These are phyloP conservation scores for Tinamus guttatus DNA, from an alignment of 2,113 vertebrate species.

Conservation along the genomic window DNA sequence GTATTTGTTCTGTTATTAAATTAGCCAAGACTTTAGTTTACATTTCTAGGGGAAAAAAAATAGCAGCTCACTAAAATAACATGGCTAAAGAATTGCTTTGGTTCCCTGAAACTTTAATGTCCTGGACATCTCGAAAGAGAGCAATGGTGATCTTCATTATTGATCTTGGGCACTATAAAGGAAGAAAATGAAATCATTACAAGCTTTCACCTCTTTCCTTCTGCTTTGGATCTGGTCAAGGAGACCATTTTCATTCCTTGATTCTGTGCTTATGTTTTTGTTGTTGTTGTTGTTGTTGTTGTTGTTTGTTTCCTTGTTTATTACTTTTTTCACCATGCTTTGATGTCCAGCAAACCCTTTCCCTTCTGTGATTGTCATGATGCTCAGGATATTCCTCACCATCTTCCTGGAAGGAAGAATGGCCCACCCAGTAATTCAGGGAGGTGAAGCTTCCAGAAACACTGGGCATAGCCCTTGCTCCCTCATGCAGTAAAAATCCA, in stretches of 20 bases:
- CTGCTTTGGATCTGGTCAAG: neutral
- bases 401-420: neutral
- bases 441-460: neutral
- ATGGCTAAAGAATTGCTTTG: neutral
- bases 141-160: neutral
- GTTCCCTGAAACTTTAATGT: neutral
- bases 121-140: neutral
- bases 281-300: neutral
- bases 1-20: neutral
- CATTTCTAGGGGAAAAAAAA: neutral
- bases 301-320: no score
- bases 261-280: neutral
- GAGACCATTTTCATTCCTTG: neutral
- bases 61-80: neutral
- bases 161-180: neutral
- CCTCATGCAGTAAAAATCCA: neutral
- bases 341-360: neutral
- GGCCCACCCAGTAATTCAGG: neutral
- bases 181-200: fast-evolving
- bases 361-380: neutral
- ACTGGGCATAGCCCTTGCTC: neutral
- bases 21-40: neutral
- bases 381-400: neutral
- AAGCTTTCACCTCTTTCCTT: neutral
- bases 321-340: neutral